Evolutionary conservation across 1,140 invertebrate genomes (phyloP).

Genomic region (Phymorhynchus buccinoides): DNA sequence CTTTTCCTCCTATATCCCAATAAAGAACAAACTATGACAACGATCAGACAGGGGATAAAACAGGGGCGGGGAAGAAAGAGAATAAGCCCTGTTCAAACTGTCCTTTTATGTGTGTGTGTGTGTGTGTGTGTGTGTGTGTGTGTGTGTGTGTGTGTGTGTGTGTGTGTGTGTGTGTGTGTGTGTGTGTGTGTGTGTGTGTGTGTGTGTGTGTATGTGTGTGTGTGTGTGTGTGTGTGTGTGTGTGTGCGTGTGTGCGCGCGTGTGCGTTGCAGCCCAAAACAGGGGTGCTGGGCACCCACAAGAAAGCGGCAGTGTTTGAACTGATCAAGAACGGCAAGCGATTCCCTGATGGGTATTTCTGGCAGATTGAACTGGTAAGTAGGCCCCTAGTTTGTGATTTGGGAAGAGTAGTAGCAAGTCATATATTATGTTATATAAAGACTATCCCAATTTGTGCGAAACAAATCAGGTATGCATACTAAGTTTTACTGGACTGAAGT

Average conservation of each 20-base stretch:
- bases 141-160: constrained; percentile 47
- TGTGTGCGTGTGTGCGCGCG: background rate
- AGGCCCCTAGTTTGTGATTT: no score
- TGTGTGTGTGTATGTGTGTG: background rate
- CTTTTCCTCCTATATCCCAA: no score
- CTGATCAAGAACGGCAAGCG: constrained; percentile 64
- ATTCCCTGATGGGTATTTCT: constrained; percentile 70
- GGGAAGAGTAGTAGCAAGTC: no score
- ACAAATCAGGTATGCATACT: no score
- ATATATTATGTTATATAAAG: no score
- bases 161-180: constrained; percentile 21
- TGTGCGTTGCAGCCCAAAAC: constrained; percentile 66
- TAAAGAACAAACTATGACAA: no score
- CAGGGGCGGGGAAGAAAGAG: background rate
- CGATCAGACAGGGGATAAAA: background rate
- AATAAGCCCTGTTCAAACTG: no score
- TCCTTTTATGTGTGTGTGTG: background rate
- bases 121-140: background rate
- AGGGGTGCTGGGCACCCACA: constrained; percentile 68
- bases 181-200: constrained; percentile 11
- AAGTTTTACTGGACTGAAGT: no score
- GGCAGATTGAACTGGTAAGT: constrained; percentile 68
- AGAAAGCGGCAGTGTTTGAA: constrained; percentile 68
- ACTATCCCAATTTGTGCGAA: no score
- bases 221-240: background rate